Evolutionary conservation across 2,888 invertebrate genomes (phyloP).

Genomic region (Acronicta aceris): DNA sequence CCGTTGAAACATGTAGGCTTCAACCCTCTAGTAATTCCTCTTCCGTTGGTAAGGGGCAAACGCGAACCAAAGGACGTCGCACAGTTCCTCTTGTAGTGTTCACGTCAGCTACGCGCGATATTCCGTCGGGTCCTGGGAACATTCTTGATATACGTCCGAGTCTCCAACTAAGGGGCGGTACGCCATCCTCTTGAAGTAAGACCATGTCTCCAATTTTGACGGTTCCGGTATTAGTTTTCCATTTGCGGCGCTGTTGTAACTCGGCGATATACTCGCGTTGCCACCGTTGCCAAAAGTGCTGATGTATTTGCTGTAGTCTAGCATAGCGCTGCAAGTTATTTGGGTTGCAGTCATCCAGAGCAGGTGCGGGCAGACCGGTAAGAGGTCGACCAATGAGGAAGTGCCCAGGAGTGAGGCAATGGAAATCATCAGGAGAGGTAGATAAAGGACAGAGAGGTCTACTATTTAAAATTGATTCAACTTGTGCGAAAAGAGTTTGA

Average conservation of each 20-base stretch:
- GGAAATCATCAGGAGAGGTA: slow-evolving; percentile 2
- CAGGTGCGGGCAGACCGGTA: neutral
- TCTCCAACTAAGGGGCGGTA: neutral
- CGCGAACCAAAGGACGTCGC: too few species aligned
- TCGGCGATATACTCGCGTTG: slow-evolving; percentile 1
- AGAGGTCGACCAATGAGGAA: slow-evolving; percentile 5
- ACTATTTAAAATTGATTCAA: neutral
- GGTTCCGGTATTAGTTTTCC: neutral
- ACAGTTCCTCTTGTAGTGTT: too few species aligned
- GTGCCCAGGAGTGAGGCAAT: slow-evolving; percentile 1
- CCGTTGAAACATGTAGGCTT: too few species aligned
- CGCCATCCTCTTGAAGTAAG: neutral
- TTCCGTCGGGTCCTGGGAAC: neutral
- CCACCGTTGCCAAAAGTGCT: neutral
- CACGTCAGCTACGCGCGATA: too few species aligned
- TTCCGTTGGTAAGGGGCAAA: too few species aligned
- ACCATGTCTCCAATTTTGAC: slow-evolving; percentile 2
- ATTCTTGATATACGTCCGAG: neutral
- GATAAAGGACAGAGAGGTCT: slow-evolving; percentile 1
- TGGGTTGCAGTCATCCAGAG: neutral
- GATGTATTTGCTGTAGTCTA: neutral
- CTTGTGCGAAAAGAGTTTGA: too few species aligned
- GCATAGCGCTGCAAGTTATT: neutral
- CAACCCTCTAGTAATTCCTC: too few species aligned
- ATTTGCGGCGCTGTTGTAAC: neutral